These are phyloP conservation scores for Columba livia DNA, from an alignment of 2,113 vertebrate genomes.

Conservation along the genomic window DNA sequence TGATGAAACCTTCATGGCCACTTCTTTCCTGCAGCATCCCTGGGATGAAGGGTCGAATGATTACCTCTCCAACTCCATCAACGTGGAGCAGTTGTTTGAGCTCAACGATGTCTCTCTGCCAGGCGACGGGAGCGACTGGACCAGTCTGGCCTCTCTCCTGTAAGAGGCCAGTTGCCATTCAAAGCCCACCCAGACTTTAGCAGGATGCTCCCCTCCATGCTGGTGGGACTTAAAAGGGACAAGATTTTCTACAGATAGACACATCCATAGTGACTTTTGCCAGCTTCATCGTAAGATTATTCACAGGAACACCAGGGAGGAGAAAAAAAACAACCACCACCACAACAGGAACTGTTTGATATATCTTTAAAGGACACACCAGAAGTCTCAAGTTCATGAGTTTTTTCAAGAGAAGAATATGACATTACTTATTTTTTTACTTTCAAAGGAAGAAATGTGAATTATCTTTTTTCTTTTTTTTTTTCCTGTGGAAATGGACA, in stretches of 20 bases:
- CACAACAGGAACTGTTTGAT: neutral
- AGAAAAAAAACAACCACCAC: neutral
- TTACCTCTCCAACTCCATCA: constrained; percentile 80
- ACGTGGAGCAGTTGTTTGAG: constrained; percentile 85
- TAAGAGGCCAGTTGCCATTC: constrained; percentile 60
- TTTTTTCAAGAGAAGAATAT: constrained; percentile 28
- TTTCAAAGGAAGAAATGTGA: constrained; percentile 53
- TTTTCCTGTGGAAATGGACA: neutral
- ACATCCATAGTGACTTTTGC: neutral
- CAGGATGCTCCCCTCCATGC: neutral
- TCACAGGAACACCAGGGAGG: neutral
- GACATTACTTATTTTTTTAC: constrained; percentile 67
- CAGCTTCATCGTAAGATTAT: neutral
- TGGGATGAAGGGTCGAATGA: constrained; percentile 85
- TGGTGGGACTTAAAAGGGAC: constrained; percentile 11
- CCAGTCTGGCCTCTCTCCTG: constrained; percentile 80
- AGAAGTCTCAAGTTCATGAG: neutral
- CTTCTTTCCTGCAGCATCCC: constrained; percentile 87
- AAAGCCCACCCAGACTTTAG: neutral
- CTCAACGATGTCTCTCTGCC: constrained; percentile 75
- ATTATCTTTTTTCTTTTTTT: neutral
- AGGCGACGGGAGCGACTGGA: constrained; percentile 75
- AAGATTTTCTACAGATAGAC: constrained; percentile 2
- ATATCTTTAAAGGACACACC: neutral
- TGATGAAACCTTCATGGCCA: constrained; percentile 89